Conservation (phyloP, 2,888 invertebrate species). For the Spisula subtruncata region DNA sequence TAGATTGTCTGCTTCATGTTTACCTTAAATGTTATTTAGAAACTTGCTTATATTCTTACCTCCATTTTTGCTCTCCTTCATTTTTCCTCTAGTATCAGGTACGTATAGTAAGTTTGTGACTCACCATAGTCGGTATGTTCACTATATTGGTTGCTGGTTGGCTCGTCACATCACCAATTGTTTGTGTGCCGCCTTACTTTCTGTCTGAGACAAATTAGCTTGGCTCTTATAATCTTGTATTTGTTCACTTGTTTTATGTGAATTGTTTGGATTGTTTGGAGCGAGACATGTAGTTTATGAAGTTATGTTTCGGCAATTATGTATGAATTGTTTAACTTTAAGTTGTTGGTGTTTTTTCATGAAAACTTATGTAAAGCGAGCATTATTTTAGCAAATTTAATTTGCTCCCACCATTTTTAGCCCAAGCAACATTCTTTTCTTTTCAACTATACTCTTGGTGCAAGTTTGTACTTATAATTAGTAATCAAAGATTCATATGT, state of each 20-base stretch:
- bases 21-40: neutral
- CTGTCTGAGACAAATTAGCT: neutral
- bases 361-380: too few relatives aligned
- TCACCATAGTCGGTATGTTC: neutral
- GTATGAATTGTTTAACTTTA: neutral
- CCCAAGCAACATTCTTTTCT: too few relatives aligned
- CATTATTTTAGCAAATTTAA: too few relatives aligned
- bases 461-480: too few relatives aligned
- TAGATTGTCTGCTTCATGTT: too few relatives aligned
- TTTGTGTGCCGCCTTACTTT: neutral
- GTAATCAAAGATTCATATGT: too few relatives aligned
- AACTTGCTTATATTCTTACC: constrained; percentile 8
- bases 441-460: too few relatives aligned
- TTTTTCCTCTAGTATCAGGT: constrained; percentile 19
- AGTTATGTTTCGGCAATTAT: neutral
- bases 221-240: neutral
- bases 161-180: neutral
- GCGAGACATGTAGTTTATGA: neutral
- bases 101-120: constrained; percentile 19
- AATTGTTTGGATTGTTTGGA: constrained; percentile 3
- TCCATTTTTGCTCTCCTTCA: neutral
- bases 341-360: too few relatives aligned
- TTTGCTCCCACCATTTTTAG: too few relatives aligned
- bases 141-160: neutral
- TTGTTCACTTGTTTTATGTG: neutral